Base-by-base conservation (phyloP, 2,113 vertebrate species). In the Sprattus sprattus region DNA sequence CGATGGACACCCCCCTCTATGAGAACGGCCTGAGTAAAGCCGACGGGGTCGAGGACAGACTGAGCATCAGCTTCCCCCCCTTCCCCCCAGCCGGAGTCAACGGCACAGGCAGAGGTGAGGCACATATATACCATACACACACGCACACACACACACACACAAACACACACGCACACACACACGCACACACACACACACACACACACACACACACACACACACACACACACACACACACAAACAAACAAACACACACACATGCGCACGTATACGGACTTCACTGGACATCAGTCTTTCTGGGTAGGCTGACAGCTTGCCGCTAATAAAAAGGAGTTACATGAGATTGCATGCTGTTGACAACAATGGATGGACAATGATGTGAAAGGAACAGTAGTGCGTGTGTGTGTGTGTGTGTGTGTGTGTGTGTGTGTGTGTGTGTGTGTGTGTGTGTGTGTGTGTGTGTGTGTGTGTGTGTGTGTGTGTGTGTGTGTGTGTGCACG, bases 1-100 rank as follows among this genome's bases (percentile, higher is more conserved):
- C 95, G 83, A 93, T 95, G 88, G 96, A 96, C 90, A 94, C 95
- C 83, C 95, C 96, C 84, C 93, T 97, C 7, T 97, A 97, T 92
- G 97, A 97, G 91, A 97, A 97, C 50, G 97, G 97, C 90, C 92
- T 97, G 87, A 96, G 96, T 91, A 97, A 97, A 92, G 95, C 94
- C 85, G 96, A 92, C 87, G 94, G 91, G 90, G 94, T 93, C 83
- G 90, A 93, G 15, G 96, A 96, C 64, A 93, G 95, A 87, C 81
- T 90, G 84, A 96, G 95, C 81, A 95, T 95, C 39, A 96, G 95
- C 86, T 96, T 95, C 84, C 93, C 96, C 22, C 95, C 96, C 13
- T 92, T 95, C 0, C 95, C 95, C 91, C 95, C 94, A 86, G 96
- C 96, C 87, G 93, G 93, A 92, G 93, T 94, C 1, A 95, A 97